Evolutionary conservation across 2,888 invertebrate species (phyloP).

Genomic region (Oxytorus armatus): DNA sequence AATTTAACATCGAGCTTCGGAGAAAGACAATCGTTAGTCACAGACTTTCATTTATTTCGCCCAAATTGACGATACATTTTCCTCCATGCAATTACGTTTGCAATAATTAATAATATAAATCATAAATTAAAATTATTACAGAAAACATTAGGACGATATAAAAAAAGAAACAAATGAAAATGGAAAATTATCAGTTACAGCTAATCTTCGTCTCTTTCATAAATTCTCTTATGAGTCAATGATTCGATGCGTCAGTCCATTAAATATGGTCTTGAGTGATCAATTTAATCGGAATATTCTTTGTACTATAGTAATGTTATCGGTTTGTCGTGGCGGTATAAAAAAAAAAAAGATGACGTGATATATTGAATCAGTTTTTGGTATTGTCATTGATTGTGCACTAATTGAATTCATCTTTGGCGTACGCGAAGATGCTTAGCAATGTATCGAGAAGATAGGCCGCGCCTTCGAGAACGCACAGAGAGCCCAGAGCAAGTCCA

Average conservation of each 20-base stretch:
- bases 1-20: neutral
- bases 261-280: conserved; percentile 42
- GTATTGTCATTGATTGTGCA: neutral
- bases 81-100: neutral
- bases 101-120: conserved; percentile 30
- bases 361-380: conserved; percentile 19
- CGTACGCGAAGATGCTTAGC: conserved; percentile 90
- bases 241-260: conserved; percentile 64
- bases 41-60: conserved; percentile 60
- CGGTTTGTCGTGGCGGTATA: conserved; percentile 23
- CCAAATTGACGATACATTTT: conserved; percentile 27
- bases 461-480: conserved; percentile 92
- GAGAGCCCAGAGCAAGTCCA: conserved; percentile 92
- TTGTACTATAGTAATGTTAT: conserved; percentile 54
- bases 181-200: conserved; percentile 2
- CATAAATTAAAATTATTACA: conserved; percentile 54
- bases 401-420: conserved; percentile 87
- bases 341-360: conserved; percentile 49
- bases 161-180: conserved; percentile 26
- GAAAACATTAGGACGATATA: conserved; percentile 4
- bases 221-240: conserved; percentile 53
- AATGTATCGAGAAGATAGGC: conserved; percentile 93
- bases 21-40: neutral
- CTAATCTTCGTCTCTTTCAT: conserved; percentile 28
- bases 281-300: conserved; percentile 50